phyloP scores from a whole-genome alignment of 2,113 vertebrate species.

The Alethe diademata region DNA sequence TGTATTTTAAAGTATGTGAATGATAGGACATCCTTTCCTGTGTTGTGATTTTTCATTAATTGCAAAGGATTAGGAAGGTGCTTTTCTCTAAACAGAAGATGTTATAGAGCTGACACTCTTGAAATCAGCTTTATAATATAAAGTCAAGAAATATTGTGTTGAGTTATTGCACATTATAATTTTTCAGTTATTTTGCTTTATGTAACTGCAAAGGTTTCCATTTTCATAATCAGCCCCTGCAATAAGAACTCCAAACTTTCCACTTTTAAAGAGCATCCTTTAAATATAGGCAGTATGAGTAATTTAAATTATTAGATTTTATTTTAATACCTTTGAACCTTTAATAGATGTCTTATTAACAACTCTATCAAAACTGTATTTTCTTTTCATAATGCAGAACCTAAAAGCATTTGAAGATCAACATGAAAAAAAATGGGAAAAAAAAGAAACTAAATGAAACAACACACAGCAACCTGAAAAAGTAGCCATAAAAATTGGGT shows the following conservation, averaged over 20 bases:
- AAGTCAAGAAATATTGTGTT: neutral
- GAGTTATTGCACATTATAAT: neutral
- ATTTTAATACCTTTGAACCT: slow-evolving; percentile 5
- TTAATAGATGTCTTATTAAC: slow-evolving; percentile 30
- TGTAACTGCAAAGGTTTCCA: neutral
- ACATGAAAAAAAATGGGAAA: slow-evolving; percentile 47
- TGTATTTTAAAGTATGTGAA: neutral
- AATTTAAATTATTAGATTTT: slow-evolving; percentile 35
- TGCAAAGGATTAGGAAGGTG: neutral
- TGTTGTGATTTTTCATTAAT: neutral
- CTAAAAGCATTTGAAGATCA: slow-evolving; percentile 52
- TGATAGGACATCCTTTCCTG: neutral
- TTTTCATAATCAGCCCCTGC: neutral
- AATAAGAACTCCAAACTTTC: slow-evolving; percentile 35
- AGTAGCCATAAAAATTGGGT: slow-evolving; percentile 70
- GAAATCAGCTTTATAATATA: neutral
- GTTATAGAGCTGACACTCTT: neutral
- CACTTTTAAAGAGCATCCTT: slow-evolving; percentile 31
- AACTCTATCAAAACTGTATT: slow-evolving; percentile 10
- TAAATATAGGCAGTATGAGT: slow-evolving; percentile 52
- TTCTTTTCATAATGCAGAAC: slow-evolving; percentile 42
- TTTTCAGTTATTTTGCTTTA: slow-evolving; percentile 20
- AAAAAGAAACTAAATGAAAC: slow-evolving; percentile 74
- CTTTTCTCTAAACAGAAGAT: slow-evolving; percentile 10
- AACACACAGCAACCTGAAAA: slow-evolving; percentile 73